Base-by-base conservation (phyloP, 2,888 invertebrate genomes). In the Oxytorus armatus region DNA sequence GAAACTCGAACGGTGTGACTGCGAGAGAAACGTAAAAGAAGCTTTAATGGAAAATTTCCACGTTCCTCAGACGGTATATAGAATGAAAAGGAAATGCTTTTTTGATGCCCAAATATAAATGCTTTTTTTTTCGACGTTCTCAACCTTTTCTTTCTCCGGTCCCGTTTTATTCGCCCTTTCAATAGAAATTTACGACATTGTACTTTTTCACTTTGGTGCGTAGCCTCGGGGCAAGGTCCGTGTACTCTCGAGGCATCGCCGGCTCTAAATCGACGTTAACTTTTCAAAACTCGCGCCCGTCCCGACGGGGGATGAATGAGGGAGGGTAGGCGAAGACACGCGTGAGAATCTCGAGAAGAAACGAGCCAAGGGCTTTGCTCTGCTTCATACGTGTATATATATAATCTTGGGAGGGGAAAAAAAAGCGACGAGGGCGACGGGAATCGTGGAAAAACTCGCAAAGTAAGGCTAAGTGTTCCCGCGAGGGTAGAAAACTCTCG, bases 391-490 rank as follows among this genome's bases (percentile, higher is more conserved):
- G 18, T 49, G 10, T 49, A 21, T 47, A 18, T 33, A 29, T 49
- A 18, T 42, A 53, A 73, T 68, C 59, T 66, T 25, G 59, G 21
- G 53, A 14, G 55, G 59, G 21, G 53, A 14, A 61, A 65, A 29
- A 53, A 55, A 70, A 65, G 33, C 47, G 53, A 21, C 29, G 65
- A n/a, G n/a, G n/a, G n/a, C n/a, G n/a, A n/a, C n/a, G 33, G 72
- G 55, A 53, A 61, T 76, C 70, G 79, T 75, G 79, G 29, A 68
- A 76, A 79, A 79, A 79, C 66, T 79, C 29, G 68, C 61, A 76
- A 79, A 79, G 72, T 79, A 79, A 79, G 79, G 72, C 76, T 72
- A 79, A 79, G 75, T 76, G 79, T 79, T 79, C 79, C 79, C 76
- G 53, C 61, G 79, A 76, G 79, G 72, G 51, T 75, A 21, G 11